Conservation (phyloP, 2,113 vertebrate genomes). For the Coptodon rendalli region DNA sequence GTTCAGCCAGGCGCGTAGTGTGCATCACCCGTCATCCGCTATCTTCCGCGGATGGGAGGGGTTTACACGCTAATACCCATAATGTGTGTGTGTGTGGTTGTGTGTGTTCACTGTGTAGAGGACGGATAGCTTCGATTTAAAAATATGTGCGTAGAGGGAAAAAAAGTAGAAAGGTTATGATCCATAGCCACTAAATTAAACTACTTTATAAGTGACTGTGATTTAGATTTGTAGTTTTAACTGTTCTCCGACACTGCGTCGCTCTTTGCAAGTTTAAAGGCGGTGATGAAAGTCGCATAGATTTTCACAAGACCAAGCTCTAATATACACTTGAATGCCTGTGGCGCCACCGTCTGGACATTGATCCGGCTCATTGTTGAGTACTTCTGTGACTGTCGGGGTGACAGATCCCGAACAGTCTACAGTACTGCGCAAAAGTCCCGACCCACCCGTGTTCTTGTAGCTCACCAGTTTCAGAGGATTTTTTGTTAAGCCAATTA, state of each 20-base stretch:
- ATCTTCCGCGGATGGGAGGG: conserved; percentile 30
- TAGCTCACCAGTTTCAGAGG: neutral
- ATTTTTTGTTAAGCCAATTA: neutral
- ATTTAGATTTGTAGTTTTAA: neutral
- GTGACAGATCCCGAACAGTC: neutral
- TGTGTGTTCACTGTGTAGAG: neutral
- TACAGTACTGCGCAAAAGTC: neutral
- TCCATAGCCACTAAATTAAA: accelerated
- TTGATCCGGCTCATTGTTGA: accelerated
- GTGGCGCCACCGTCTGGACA: conserved; percentile 28
- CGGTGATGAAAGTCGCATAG: neutral
- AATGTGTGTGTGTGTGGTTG: neutral
- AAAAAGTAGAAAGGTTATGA: neutral
- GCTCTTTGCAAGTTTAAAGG: neutral
- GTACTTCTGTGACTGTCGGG: neutral
- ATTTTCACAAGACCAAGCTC: accelerated
- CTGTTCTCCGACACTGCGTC: neutral
- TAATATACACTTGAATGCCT: neutral
- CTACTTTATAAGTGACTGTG: neutral
- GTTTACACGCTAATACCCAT: neutral
- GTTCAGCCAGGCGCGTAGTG: neutral
- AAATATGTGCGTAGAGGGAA: neutral
- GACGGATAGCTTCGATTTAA: accelerated
- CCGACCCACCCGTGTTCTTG: accelerated
- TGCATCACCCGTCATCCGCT: conserved; percentile 20